A percentile compares a stretch with the other conserved stretches of the same genome.
Evolutionary conservation across 30 jellyfish, hydroid and myxozoan species (phyloP).

Genomic region (Cassiopea xamachana): DNA sequence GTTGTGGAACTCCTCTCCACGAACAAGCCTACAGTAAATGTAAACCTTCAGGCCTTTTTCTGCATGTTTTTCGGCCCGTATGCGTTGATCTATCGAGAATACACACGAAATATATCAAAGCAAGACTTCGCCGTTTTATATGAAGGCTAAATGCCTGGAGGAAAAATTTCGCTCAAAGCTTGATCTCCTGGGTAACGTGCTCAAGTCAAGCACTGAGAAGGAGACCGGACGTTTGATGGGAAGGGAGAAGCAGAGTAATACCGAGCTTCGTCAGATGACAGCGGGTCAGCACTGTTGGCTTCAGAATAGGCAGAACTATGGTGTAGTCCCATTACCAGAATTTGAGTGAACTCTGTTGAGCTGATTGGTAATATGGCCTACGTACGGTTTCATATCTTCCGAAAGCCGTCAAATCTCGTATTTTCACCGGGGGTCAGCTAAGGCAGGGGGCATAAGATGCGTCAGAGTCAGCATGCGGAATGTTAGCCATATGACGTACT

Average conservation of each 20-base stretch:
- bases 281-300: constrained; percentile 17
- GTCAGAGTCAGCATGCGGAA: background rate
- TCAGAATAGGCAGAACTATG: background rate
- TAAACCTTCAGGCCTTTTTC: constrained; percentile 59
- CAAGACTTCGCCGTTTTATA: constrained; percentile 60
- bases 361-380: constrained; percentile 3
- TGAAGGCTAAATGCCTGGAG: constrained; percentile 73
- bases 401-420: constrained; percentile 1
- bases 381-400: constrained; percentile 10
- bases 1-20: constrained; percentile 4
- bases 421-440: background rate
- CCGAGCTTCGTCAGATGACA: constrained; percentile 37
- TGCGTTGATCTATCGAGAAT: constrained; percentile 43
- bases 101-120: constrained; percentile 43
- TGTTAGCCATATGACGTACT: background rate
- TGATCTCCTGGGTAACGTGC: constrained; percentile 67
- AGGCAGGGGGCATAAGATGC: background rate
- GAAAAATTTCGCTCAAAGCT: constrained; percentile 41
- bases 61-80: constrained; percentile 41
- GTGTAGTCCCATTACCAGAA: background rate
- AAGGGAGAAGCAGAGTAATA: constrained; percentile 51
- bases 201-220: constrained; percentile 60
- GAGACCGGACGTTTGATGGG: constrained; percentile 69
- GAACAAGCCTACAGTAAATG: constrained; percentile 12
- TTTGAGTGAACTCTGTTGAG: background rate